A percentile compares a stretch with the other conserved stretches of the same genome.
These are phyloP conservation scores for Drosophila ercepeae DNA, from an alignment of 1,140 invertebrate genomes.

Conservation along the genomic window DNA sequence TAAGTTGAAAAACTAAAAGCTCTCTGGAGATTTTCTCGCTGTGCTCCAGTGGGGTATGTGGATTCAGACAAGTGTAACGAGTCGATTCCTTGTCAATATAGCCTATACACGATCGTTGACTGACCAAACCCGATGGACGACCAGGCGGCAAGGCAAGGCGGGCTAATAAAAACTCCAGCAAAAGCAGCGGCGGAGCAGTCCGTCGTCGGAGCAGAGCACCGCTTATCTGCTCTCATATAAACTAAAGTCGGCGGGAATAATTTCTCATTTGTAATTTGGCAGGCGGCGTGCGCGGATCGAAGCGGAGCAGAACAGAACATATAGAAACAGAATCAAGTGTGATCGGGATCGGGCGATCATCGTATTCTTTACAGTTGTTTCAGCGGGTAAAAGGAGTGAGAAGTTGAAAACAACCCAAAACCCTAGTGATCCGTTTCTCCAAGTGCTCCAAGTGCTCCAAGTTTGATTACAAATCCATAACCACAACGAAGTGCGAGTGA, in stretches of 20 bases:
- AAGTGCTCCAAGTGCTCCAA: constrained; percentile 25
- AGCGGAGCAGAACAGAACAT: constrained; percentile 42
- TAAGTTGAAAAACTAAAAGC: not conserved
- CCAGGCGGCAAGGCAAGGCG: not conserved
- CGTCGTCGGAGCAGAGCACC: constrained; percentile 26
- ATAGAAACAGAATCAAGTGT: constrained; percentile 32
- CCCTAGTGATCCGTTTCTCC: not conserved
- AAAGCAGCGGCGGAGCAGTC: constrained; percentile 31
- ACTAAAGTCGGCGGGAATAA: constrained; percentile 76
- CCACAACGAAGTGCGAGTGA: constrained; percentile 7
- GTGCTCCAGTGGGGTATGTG: constrained; percentile 10
- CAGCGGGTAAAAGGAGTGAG: not conserved
- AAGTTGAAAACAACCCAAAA: not conserved
- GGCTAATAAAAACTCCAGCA: constrained; percentile 45
- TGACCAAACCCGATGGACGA: constrained; percentile 9
- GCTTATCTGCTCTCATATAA: constrained; percentile 83
- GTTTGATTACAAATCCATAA: constrained; percentile 1
- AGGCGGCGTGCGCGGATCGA: constrained; percentile 68
- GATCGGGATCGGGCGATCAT: constrained; percentile 35
- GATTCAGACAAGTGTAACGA: constrained; percentile 25
- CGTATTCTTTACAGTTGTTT: constrained; percentile 22
- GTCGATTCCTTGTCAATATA: constrained; percentile 46
- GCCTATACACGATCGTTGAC: constrained; percentile 44
- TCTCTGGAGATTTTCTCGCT: not conserved
- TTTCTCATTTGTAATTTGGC: constrained; percentile 83